Base-by-base conservation (phyloP, 2,888 invertebrate species). In the Monopis laevigella region DNA sequence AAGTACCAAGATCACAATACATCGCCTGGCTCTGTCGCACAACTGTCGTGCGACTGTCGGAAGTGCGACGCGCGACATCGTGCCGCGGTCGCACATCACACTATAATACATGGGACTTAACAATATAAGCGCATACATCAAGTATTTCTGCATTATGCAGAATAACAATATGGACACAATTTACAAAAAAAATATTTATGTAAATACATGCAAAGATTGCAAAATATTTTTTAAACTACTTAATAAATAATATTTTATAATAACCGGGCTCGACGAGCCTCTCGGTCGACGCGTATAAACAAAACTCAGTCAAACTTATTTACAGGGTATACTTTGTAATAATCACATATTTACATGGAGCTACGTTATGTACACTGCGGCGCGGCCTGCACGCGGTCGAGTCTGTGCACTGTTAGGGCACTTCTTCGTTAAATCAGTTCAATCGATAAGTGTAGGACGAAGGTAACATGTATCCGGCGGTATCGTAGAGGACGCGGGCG, bases 401-500 rank as follows among this genome's bases (percentile, higher is more conserved):
- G 32, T 32, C 32, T 32, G 10, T 32, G 32, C 32, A 32, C 14
- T 6, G 28, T 28, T n/a, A 51, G 52, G 53, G n/a, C 7, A 11
- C 18, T 16, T 19, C 30, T 32, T 47, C 48, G 48, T 53, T 71
- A 70, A 17, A 42, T 19, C 48, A 48, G 52, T 47, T 48, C 47
- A 52, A 60, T 52, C 65, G 75, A 55, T 80, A 82, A 52, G 65
- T 65, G 52, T 78, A 80, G 19, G 73, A 66, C 2, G 71, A 49
- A 14, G 93, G 93, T 46, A 94, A 71, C 39, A 93, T 73, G 59
- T 84, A 86, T 49, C 88, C 84, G 40, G 91, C 89, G 39, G 92
- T 56, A 40, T 83, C 74, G 72, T 93, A 93, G 43, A 97, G 81
- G 30, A 89, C 72, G 52, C 84, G 85, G 26, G 96, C 92, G 74